Conservation (phyloP, 2,888 invertebrate species). For the Ectemnius cavifrons region DNA sequence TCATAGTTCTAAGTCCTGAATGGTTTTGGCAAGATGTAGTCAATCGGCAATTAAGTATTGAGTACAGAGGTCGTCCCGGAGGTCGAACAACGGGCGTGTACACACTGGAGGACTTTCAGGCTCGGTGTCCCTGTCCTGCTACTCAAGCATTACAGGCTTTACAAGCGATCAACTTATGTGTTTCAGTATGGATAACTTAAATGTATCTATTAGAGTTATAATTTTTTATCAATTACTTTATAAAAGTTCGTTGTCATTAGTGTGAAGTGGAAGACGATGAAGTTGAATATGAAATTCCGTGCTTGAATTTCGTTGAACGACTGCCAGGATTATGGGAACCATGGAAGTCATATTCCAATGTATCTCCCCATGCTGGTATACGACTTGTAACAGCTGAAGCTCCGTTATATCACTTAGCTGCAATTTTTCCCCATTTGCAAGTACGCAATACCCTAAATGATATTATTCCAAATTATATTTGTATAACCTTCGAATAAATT, state of each 20-base stretch:
- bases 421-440: constrained; percentile 85
- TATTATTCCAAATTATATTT: neutral
- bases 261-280: constrained; percentile 85
- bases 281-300: constrained; percentile 87
- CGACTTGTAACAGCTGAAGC: constrained; percentile 81
- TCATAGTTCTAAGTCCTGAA: constrained; percentile 83
- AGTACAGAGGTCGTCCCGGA: constrained; percentile 77
- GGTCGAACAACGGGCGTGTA: constrained; percentile 85
- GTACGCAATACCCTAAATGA: constrained; percentile 67
- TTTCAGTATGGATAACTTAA: constrained; percentile 77
- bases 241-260: constrained; percentile 71
- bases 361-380: constrained; percentile 83
- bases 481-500: constrained; percentile 15
- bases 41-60: constrained; percentile 83
- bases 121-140: constrained; percentile 85
- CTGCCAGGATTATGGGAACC: constrained; percentile 85
- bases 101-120: constrained; percentile 86
- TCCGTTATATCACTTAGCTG: constrained; percentile 82
- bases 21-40: constrained; percentile 85
- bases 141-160: constrained; percentile 84
- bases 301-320: constrained; percentile 84
- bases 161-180: constrained; percentile 85
- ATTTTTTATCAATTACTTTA: neutral
- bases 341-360: constrained; percentile 78
- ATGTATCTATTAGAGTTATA: neutral